Evolutionary conservation across 2,113 vertebrate genomes (phyloP).

Genomic region (Bucco capensis): DNA sequence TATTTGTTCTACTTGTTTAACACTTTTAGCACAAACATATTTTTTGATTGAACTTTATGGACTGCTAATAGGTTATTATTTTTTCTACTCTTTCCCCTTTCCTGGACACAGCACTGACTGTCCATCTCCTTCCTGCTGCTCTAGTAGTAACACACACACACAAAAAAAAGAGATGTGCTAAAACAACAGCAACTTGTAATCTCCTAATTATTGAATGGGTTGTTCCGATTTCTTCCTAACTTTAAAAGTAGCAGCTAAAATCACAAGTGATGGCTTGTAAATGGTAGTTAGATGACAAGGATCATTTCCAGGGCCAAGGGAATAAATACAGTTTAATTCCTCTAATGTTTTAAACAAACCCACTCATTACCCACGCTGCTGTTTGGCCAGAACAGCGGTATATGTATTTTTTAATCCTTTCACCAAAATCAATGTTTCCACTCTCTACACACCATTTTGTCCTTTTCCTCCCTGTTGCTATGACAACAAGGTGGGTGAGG

Average conservation of each 20-base stretch:
- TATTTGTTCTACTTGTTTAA: conserved; percentile 84
- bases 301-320: conserved; percentile 69
- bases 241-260: conserved; percentile 76
- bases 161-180: conserved; percentile 42
- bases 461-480: conserved; percentile 92
- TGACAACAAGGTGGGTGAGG: conserved; percentile 98
- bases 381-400: conserved; percentile 64
- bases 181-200: conserved; percentile 69
- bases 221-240: conserved; percentile 70
- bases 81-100: conserved; percentile 56
- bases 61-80: conserved; percentile 57
- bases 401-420: conserved; percentile 76
- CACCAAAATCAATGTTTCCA: conserved; percentile 79
- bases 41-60: conserved; percentile 74
- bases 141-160: conserved; percentile 1
- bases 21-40: conserved; percentile 81
- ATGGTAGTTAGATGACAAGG: conserved; percentile 78
- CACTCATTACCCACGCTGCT: conserved; percentile 73
- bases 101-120: background rate
- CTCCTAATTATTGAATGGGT: conserved; percentile 73
- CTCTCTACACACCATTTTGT: conserved; percentile 80
- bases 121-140: conserved; percentile 54
- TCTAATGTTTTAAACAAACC: conserved; percentile 79
- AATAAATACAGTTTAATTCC: conserved; percentile 77
- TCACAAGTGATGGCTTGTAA: conserved; percentile 73